These are phyloP conservation scores for Sphaerolaimus hirsutus DNA, from an alignment of 2,888 invertebrate genomes.

Conservation along the genomic window DNA sequence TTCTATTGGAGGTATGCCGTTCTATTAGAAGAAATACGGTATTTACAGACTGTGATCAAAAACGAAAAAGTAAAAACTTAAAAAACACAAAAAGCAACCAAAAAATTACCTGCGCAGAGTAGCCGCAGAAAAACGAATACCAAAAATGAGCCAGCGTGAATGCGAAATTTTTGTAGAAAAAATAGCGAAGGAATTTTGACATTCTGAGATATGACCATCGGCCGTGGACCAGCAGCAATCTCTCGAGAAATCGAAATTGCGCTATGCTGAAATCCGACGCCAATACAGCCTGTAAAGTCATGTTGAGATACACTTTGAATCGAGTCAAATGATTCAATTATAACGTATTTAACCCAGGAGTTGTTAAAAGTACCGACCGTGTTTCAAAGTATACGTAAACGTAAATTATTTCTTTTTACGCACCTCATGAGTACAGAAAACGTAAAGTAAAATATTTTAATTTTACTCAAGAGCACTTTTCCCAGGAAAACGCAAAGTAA, in stretches of 20 bases:
- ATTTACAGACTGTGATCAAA: constrained; percentile 9
- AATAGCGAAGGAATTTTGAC: constrained; percentile 89
- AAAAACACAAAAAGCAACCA: not conserved
- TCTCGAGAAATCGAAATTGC: constrained; percentile 72
- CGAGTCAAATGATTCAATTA: too few species aligned
- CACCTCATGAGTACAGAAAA: too few species aligned
- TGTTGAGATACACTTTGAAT: too few species aligned
- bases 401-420: not conserved
- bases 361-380: too few species aligned
- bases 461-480: too few species aligned
- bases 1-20: too few species aligned
- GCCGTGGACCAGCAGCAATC: constrained; percentile 87
- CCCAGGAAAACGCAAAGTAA: too few species aligned
- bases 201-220: constrained; percentile 88
- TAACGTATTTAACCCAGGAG: too few species aligned
- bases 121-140: constrained; percentile 98
- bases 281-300: too few species aligned
- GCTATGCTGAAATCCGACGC: constrained; percentile 93
- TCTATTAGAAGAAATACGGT: not conserved
- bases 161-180: constrained; percentile 99
- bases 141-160: constrained; percentile 98
- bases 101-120: constrained; percentile 68
- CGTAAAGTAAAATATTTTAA: too few species aligned
- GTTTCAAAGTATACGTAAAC: not conserved
- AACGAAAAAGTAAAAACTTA: not conserved